Base-by-base conservation (phyloP, 2,888 invertebrate species). In the Microctonus aethiopoides region DNA sequence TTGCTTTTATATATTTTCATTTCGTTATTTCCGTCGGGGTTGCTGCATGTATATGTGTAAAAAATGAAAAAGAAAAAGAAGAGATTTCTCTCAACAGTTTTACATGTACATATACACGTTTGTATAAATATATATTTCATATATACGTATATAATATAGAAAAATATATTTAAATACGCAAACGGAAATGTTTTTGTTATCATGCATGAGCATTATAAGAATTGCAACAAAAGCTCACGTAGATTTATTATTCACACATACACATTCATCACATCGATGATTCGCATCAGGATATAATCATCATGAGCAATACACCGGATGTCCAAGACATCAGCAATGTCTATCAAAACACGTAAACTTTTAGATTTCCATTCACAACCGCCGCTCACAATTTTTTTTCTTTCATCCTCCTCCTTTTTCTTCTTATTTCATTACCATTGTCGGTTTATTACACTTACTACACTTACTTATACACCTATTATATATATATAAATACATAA, bases 321-420 rank as follows among this genome's bases (percentile, higher is more conserved):
- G 72, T 76, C 69, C 71, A 71, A 69, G 70, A 64, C 69, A 68
- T 70, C 68, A 66, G 64, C 68, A 64, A 69, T 74, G 73, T 71
- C 71, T 68, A 72, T 7, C 71, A 72, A 70, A 64, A 77, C 77
- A 75, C 75, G 79, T 77, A 76, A 78, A 79, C 76, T 77, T 78
- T 79, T 77, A 16, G 16, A 76, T 76, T 79, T 76, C 77, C 78
- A 74, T 75, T 76, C 75, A 77, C 76, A 76, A 76, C 73, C 54
- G 72, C 73, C 62, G 46, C 46, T n/a, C 29, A 7, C 29, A 3
- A 7, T 7, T 16, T 41, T 71, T 72, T 70, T 71, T 59, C 68
- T 59, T 51, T 59, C 51, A 52, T 39, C 59, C 67, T 59, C 51
- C 51, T 56, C 52, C 24, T 57, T 41, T 26, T 26, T 16, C 26